phyloP scores from a whole-genome alignment of 2,113 vertebrate genomes.

The Tetrax tetrax region DNA sequence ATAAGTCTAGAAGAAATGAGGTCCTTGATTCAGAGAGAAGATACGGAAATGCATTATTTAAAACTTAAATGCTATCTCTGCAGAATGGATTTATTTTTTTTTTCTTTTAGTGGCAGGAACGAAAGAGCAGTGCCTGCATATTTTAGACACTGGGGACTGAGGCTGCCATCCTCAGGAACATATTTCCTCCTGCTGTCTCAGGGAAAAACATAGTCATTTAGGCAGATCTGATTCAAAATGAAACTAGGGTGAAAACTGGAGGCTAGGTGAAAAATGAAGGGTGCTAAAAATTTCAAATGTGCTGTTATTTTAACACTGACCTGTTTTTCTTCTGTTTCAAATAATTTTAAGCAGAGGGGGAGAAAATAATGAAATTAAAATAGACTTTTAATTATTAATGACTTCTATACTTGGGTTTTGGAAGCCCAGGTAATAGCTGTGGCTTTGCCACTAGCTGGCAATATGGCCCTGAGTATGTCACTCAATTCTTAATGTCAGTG shows the following conservation, averaged over 20 bases:
- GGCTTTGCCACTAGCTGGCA: not conserved
- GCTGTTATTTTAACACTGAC: not conserved
- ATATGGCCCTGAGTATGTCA: not conserved
- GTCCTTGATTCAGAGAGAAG: not conserved
- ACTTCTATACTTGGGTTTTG: not conserved
- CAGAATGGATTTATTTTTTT: not conserved
- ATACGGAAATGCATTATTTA: conserved; percentile 31
- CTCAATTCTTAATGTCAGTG: not conserved
- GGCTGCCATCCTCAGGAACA: not conserved
- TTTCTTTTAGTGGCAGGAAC: not conserved
- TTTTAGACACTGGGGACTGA: not conserved
- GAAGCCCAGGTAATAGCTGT: not conserved
- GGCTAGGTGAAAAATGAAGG: conserved; percentile 27
- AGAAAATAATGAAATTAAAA: not conserved
- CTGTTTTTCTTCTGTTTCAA: not conserved
- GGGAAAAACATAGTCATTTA: not conserved
- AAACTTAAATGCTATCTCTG: not conserved
- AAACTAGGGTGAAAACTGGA: conserved; percentile 24
- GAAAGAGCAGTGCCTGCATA: not conserved
- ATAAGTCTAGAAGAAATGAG: not conserved
- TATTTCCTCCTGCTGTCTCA: not conserved
- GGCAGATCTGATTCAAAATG: conserved; percentile 12
- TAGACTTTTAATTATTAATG: not conserved
- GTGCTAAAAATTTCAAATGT: not conserved
- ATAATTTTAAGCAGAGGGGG: not conserved